Percentiles rank a stretch among this genome's conserved stretches.
Conservation (phyloP, 1,140 invertebrate species). For the Chrysopa pallens region DNA sequence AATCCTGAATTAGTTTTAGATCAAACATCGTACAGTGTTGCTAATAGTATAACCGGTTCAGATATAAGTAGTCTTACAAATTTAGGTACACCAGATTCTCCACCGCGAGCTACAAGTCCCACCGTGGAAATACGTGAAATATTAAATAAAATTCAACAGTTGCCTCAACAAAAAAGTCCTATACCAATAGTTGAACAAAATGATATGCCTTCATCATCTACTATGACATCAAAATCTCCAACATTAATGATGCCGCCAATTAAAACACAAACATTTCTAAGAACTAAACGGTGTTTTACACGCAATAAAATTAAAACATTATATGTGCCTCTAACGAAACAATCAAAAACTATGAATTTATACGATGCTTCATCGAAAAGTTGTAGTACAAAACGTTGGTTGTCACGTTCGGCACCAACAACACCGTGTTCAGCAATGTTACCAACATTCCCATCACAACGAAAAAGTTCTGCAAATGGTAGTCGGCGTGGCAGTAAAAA, state of each 20-base stretch:
- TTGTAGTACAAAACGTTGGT: conserved; percentile 30
- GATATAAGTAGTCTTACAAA: conserved; percentile 45
- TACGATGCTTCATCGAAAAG: conserved; percentile 4
- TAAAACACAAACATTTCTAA: conserved; percentile 14
- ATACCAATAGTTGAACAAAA: conserved; percentile 3
- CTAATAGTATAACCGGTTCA: conserved; percentile 39
- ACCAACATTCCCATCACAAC: conserved; percentile 28
- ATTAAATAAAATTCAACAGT: conserved; percentile 46
- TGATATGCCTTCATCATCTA: conserved; percentile 1
- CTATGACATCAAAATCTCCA: conserved; percentile 6
- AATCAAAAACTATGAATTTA: conserved; percentile 1
- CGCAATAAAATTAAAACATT: conserved; percentile 31
- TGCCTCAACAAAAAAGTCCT: conserved; percentile 26
- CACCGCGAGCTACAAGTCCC: conserved; percentile 56
- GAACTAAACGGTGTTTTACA: conserved; percentile 19
- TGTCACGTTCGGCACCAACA: conserved; percentile 54
- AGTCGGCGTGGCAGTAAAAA: conserved; percentile 28
- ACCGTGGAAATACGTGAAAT: conserved; percentile 48
- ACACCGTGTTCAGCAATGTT: conserved; percentile 43
- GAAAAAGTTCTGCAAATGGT: conserved; percentile 24
- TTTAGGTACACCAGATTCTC: conserved; percentile 43
- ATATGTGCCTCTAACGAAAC: conserved; percentile 30
- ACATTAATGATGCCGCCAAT: conserved; percentile 4
- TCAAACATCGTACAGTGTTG: conserved; percentile 9
- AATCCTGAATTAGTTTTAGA: neutral